phyloP scores from a whole-genome alignment of 2,113 vertebrate species.

The Oceanodroma tethys region DNA sequence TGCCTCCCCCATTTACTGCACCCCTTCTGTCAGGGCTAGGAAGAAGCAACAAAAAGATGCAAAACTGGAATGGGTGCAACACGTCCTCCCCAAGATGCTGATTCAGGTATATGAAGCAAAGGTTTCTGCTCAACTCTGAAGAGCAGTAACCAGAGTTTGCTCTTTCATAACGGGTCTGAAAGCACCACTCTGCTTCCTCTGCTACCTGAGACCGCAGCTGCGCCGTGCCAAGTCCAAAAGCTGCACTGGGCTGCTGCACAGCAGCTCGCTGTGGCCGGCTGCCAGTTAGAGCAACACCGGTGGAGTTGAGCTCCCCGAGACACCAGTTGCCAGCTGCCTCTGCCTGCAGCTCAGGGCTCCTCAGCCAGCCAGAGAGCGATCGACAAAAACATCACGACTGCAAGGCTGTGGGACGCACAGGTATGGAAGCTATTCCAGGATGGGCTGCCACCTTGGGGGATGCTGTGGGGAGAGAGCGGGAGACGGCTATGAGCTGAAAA shows the following conservation, averaged over 20 bases:
- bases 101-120: neutral
- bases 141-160: neutral
- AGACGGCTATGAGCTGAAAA: neutral
- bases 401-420: fast-evolving
- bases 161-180: neutral
- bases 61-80: neutral
- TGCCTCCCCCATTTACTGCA: neutral
- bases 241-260: neutral
- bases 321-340: neutral
- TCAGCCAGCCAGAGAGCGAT: neutral
- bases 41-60: neutral
- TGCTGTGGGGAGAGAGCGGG: neutral
- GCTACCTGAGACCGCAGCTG: neutral
- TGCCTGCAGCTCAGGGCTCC: neutral
- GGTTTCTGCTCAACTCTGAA: neutral
- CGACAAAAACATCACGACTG: neutral
- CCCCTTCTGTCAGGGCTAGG: neutral
- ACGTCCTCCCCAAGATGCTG: neutral
- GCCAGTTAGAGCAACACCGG: neutral
- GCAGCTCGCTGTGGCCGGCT: neutral
- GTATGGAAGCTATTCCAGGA: fast-evolving
- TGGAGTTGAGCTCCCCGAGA: neutral
- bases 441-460: neutral
- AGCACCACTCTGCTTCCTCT: neutral
- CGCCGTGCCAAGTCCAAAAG: neutral